Evolutionary conservation across 2,888 invertebrate genomes (phyloP).

Genomic region (Tethea ocularis): DNA sequence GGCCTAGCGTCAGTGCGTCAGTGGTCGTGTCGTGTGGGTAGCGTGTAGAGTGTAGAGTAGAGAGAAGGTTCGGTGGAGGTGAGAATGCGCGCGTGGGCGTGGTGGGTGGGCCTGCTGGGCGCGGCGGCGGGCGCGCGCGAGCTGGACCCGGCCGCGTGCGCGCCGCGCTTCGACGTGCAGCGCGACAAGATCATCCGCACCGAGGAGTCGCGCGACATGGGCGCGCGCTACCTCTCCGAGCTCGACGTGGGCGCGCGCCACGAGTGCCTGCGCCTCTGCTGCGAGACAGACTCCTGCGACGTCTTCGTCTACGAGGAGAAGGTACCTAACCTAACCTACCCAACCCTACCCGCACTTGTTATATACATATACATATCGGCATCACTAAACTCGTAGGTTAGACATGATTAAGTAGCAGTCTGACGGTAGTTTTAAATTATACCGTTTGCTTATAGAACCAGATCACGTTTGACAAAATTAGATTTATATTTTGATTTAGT

Average conservation of each 20-base stretch:
- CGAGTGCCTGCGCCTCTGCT: conserved; percentile 94
- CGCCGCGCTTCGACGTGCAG: conserved; percentile 92
- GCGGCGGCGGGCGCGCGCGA: conserved; percentile 69
- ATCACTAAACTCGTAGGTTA: too few relatives aligned
- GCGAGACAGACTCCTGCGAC: conserved; percentile 93
- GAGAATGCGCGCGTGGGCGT: conserved; percentile 40
- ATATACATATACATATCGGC: too few relatives aligned
- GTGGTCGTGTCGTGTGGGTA: neutral
- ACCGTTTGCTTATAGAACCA: too few relatives aligned
- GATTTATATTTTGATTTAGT: too few relatives aligned
- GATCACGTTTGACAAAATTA: too few relatives aligned
- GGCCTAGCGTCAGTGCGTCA: neutral
- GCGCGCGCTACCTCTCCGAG: conserved; percentile 94
- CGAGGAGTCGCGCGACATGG: conserved; percentile 93
- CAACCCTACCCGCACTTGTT: conserved; percentile 16
- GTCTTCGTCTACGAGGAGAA: conserved; percentile 97
- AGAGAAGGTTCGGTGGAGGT: neutral
- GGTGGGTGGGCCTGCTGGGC: conserved; percentile 48
- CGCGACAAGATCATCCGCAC: conserved; percentile 95
- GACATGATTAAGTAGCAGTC: too few relatives aligned
- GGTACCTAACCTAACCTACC: conserved; percentile 67
- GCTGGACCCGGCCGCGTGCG: conserved; percentile 87
- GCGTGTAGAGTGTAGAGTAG: neutral
- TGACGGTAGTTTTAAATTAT: too few relatives aligned
- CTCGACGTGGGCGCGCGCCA: conserved; percentile 91